A percentile compares a stretch with the other conserved stretches of the same genome.
Evolutionary conservation across 2,888 invertebrate genomes (phyloP).

Genomic region (Eutolmus rufibarbis): DNA sequence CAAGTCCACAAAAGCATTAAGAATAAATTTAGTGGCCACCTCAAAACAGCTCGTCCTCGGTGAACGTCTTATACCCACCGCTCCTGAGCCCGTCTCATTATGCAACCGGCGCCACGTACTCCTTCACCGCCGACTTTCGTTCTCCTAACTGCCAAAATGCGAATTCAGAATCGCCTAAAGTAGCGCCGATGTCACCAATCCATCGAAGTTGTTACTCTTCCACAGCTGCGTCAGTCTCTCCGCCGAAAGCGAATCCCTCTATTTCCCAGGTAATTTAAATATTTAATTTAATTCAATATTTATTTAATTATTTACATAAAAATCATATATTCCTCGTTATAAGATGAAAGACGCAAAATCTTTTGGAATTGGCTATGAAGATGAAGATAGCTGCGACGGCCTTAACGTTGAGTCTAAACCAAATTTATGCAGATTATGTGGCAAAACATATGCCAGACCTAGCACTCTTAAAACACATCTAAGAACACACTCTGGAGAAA

Average conservation of each 20-base stretch:
- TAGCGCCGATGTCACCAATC: slow-evolving; percentile 54
- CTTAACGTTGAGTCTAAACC: slow-evolving; percentile 71
- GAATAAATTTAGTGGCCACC: slow-evolving; percentile 78
- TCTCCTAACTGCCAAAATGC: slow-evolving; percentile 66
- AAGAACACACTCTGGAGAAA: slow-evolving; percentile 94
- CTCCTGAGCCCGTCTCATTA: slow-evolving; percentile 73
- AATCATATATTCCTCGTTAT: not conserved
- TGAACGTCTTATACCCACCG: slow-evolving; percentile 72
- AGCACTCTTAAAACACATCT: slow-evolving; percentile 97
- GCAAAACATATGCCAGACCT: slow-evolving; percentile 95
- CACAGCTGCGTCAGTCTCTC: slow-evolving; percentile 44
- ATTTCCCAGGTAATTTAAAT: not conserved
- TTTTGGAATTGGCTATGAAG: slow-evolving; percentile 67
- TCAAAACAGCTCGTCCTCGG: slow-evolving; percentile 68
- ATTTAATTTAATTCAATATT: not conserved
- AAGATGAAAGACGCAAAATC: slow-evolving; percentile 49
- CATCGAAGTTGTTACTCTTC: slow-evolving; percentile 58
- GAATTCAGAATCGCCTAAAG: slow-evolving; percentile 57
- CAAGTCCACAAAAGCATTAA: not conserved
- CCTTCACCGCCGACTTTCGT: slow-evolving; percentile 83
- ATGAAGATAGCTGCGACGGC: slow-evolving; percentile 66
- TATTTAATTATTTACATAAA: not conserved
- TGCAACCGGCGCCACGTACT: slow-evolving; percentile 76
- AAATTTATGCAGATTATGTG: slow-evolving; percentile 93
- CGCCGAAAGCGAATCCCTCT: slow-evolving; percentile 44